phyloP scores from a whole-genome alignment of 2,888 invertebrate genomes.

The Acronicta leporina region DNA sequence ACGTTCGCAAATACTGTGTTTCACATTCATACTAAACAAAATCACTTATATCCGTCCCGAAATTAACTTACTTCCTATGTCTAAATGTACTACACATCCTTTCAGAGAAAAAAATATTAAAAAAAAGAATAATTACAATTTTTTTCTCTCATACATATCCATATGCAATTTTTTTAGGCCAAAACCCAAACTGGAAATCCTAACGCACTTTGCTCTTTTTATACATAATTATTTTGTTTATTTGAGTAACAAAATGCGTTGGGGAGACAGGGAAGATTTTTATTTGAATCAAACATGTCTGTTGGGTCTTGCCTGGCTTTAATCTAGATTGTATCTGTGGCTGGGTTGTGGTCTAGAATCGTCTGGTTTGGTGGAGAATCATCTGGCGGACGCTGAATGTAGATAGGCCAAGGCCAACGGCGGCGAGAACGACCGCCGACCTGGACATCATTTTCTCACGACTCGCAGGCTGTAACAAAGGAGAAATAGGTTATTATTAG shows the following conservation, averaged over 20 bases:
- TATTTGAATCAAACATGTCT: constrained; percentile 34
- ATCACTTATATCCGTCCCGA: constrained; percentile 50
- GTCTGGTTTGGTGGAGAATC: constrained; percentile 83
- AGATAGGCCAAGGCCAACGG: constrained; percentile 89
- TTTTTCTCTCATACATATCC: constrained; percentile 64
- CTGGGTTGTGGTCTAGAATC: constrained; percentile 68
- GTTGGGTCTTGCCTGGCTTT: constrained; percentile 35
- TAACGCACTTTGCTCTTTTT: constrained; percentile 36
- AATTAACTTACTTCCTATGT: constrained; percentile 60
- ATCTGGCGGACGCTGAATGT: constrained; percentile 91
- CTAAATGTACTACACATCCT: constrained; percentile 51
- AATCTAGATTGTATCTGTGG: constrained; percentile 26
- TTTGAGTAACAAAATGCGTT: constrained; percentile 37
- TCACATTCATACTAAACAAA: constrained; percentile 59
- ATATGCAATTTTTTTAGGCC: constrained; percentile 68
- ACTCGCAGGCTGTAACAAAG: constrained; percentile 80
- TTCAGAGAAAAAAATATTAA: constrained; percentile 49
- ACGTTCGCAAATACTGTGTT: constrained; percentile 56
- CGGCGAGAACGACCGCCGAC: constrained; percentile 89
- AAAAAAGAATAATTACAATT: constrained; percentile 69
- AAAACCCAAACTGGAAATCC: constrained; percentile 36
- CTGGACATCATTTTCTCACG: constrained; percentile 89
- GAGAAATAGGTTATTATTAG: constrained; percentile 17
- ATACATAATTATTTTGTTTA: constrained; percentile 29
- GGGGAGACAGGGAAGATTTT: constrained; percentile 23